Percentiles rank a stretch among this genome's conserved stretches.
Conservation (phyloP, 2,113 vertebrate genomes). For the Ctenomys sociabilis region DNA sequence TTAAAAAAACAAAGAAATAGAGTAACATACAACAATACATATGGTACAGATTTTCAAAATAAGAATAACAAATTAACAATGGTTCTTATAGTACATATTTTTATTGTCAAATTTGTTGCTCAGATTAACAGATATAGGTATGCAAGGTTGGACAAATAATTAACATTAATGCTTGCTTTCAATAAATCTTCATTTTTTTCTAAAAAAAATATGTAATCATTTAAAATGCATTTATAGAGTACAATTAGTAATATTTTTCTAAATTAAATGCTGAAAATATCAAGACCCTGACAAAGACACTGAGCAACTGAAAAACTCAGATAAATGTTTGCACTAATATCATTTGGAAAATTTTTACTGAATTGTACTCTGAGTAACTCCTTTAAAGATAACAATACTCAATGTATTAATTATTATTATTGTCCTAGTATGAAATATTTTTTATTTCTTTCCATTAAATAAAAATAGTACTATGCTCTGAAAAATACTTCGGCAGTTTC, state of each 20-base stretch:
- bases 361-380: background rate
- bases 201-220: background rate
- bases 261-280: background rate
- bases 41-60: too few relatives aligned
- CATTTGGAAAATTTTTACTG: background rate
- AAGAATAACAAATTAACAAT: too few relatives aligned
- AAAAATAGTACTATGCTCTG: background rate
- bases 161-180: too few relatives aligned
- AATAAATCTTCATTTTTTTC: too few relatives aligned
- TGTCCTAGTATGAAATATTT: background rate
- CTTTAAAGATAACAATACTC: background rate
- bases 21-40: too few relatives aligned
- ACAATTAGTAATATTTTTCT: background rate
- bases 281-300: background rate
- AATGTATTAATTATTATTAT: background rate
- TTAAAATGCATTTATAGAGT: background rate
- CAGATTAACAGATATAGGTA: too few relatives aligned
- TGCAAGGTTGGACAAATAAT: too few relatives aligned
- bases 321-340: background rate
- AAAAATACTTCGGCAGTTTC: background rate
- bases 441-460: too few relatives aligned
- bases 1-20: too few relatives aligned
- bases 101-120: too few relatives aligned
- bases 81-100: too few relatives aligned
- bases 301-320: background rate